Evolutionary conservation across 2,113 vertebrate species (phyloP).

Genomic region (Solenodon paradoxus): DNA sequence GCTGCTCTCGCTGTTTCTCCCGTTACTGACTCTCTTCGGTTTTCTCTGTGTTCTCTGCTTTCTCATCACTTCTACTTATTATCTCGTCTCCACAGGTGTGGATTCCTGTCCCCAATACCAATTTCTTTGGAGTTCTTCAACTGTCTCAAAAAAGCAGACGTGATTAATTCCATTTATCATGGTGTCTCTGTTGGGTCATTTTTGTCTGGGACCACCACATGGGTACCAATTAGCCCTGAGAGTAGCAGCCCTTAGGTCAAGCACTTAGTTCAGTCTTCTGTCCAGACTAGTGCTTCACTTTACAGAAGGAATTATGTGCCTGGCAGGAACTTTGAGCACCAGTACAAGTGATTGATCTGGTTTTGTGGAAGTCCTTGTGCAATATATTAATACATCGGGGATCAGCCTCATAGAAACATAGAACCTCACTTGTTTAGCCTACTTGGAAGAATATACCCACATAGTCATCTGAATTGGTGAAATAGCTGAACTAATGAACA

Average conservation of each 20-base stretch:
- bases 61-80: background rate
- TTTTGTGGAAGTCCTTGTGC: background rate
- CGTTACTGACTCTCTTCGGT: background rate
- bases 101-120: background rate
- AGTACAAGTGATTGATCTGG: background rate
- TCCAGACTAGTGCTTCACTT: background rate
- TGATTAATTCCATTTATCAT: background rate
- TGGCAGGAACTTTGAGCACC: background rate
- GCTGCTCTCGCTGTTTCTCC: background rate
- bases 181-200: background rate
- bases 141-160: background rate
- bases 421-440: background rate
- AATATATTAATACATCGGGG: background rate
- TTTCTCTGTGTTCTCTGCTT: background rate
- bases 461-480: background rate
- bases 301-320: background rate
- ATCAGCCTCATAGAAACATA: background rate
- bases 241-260: background rate
- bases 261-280: background rate
- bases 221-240: background rate
- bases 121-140: background rate
- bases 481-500: background rate
- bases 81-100: background rate
- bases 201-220: background rate
- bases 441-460: background rate